Base-by-base conservation (phyloP, 2,113 vertebrate species). In the Cygnus atratus region DNA sequence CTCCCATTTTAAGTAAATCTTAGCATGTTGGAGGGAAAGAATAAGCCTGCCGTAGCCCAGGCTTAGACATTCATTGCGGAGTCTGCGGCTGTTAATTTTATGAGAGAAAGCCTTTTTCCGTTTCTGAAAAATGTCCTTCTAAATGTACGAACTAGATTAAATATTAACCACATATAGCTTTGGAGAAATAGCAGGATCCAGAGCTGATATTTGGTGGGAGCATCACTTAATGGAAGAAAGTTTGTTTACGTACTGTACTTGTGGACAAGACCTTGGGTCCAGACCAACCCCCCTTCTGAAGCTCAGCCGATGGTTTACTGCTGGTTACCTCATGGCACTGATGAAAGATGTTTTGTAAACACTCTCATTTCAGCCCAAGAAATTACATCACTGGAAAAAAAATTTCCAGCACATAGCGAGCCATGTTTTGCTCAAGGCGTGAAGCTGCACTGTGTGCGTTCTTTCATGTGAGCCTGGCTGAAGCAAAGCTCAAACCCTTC, bases 281-380 rank as follows among this genome's bases (percentile, higher is more conserved):
- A 17, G 48, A 13, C 29, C 29, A 2, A 0, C 29, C 48, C 19
- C 39, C 1, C 0, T 4, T 68, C 75, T 0, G 0, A 2, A 4
- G 19, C 10, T 33, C 4, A 0, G 37, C 31, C 55, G 5, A 4
- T 11, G 35, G 25, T 9, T 6, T 8, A 7, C 7, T 52, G 43
- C 26, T 39, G 57, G 62, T 1, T 0, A 1, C 73, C 37, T 2
- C 0, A 2, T 11, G 22, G 11, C 7, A 15, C 39, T 1, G 5
- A 8, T 25, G 28, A 22, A 6, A 10, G 14, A 7, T 19, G 1
- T 1, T 33, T 83, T 29, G 61, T 20, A 6, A 13, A 29, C 31
- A 9, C 12, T 24, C 9, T 0, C 1, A 0, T 35, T 84, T 35
- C 78, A 77, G 58, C 37, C 25, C 55, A 35, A 14, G 22, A 18